A percentile compares a stretch with the other conserved stretches of the same genome.
Evolutionary conservation across 23 tunicate species (phyloP).

Genomic region (Halocynthia aurantium): DNA sequence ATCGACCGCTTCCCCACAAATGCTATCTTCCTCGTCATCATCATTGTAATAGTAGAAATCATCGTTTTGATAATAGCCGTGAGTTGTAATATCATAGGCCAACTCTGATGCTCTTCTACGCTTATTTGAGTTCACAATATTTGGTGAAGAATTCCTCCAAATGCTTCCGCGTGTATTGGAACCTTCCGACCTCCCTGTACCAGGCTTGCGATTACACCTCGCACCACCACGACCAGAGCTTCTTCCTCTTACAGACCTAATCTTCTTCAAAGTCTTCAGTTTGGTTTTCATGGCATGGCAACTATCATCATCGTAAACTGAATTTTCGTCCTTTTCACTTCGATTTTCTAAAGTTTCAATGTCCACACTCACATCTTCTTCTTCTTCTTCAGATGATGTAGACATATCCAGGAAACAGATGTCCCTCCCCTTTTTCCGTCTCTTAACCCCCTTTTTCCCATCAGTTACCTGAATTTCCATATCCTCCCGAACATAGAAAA

Average conservation of each 20-base stretch:
- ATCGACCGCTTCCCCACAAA: constrained; percentile 18
- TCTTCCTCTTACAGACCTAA: not conserved
- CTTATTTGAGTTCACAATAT: constrained; percentile 7
- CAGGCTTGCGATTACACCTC: too few relatives aligned
- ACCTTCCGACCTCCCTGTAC: not conserved
- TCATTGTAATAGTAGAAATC: constrained; percentile 19
- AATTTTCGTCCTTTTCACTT: not conserved
- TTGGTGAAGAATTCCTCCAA: not conserved
- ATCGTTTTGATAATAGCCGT: constrained; percentile 15
- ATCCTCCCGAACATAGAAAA: constrained; percentile 80
- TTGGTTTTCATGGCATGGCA: constrained; percentile 3
- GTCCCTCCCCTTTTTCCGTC: constrained; percentile 47
- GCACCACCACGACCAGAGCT: not conserved
- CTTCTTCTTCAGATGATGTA: constrained; percentile 41
- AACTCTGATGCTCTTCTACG: constrained; percentile 21
- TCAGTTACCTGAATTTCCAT: constrained; percentile 65
- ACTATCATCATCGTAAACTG: not conserved
- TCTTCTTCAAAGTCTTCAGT: not conserved
- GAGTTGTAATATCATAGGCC: constrained; percentile 10
- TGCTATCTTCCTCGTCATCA: constrained; percentile 13
- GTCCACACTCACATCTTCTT: constrained; percentile 12
- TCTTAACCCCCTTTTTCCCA: constrained; percentile 49
- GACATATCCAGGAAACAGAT: constrained; percentile 59
- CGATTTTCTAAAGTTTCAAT: constrained; percentile 21
- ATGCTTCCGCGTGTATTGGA: not conserved